phyloP scores from a whole-genome alignment of 2,888 invertebrate species.

The Eupithecia pulchellata region DNA sequence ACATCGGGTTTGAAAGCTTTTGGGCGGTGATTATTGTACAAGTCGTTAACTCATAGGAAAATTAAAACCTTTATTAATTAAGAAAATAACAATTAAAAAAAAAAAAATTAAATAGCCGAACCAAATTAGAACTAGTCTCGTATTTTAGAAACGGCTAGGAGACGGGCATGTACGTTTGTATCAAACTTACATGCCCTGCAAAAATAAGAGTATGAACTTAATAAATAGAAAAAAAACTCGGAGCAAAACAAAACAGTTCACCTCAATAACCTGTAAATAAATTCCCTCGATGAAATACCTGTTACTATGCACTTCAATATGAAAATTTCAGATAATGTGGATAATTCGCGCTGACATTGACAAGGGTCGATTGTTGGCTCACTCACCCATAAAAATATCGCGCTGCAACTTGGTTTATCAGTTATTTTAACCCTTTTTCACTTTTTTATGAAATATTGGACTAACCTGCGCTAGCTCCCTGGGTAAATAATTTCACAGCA shows the following conservation, averaged over 20 bases:
- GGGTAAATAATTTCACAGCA: neutral
- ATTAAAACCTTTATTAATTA: too few relatives aligned
- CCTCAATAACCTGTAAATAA: conserved; percentile 25
- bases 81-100: too few relatives aligned
- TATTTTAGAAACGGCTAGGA: too few relatives aligned
- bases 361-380: conserved; percentile 70
- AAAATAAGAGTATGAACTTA: too few relatives aligned
- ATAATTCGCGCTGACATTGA: conserved; percentile 78
- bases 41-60: too few relatives aligned
- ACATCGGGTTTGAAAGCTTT: too few relatives aligned
- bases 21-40: too few relatives aligned
- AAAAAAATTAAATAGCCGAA: too few relatives aligned
- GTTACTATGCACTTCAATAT: conserved; percentile 72
- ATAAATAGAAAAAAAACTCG: neutral
- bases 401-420: conserved; percentile 68
- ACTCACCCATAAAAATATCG: conserved; percentile 73
- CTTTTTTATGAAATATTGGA: neutral
- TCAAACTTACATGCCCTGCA: too few relatives aligned
- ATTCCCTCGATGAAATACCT: conserved; percentile 37
- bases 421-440: conserved; percentile 60
- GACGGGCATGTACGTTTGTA: too few relatives aligned
- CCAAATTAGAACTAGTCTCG: too few relatives aligned
- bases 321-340: conserved; percentile 74
- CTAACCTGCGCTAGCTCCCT: neutral
- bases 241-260: conserved; percentile 36